Conservation (phyloP, 2,797 vertebrate genomes). For the Ptychobarbus kaznakovi region DNA sequence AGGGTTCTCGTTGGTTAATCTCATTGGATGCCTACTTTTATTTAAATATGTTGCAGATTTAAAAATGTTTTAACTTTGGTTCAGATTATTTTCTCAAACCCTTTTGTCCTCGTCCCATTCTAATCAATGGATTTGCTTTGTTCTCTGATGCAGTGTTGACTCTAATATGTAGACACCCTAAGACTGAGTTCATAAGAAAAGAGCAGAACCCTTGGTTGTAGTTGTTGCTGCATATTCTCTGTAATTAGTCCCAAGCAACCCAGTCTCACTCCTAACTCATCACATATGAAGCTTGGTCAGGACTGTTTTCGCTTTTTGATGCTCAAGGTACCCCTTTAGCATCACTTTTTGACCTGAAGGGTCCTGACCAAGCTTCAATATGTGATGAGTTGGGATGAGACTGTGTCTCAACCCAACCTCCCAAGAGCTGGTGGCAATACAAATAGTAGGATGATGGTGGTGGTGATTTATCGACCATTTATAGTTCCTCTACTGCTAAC, state of each 20-base stretch:
- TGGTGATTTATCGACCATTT: slow-evolving; percentile 45
- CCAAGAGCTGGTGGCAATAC: slow-evolving; percentile 32
- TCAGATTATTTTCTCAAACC: neutral
- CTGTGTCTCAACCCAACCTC: neutral
- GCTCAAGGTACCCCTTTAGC: no score
- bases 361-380: no score
- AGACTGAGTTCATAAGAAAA: slow-evolving; percentile 22
- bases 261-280: no score
- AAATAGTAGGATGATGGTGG: slow-evolving; percentile 20
- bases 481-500: neutral
- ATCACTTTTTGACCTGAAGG: no score
- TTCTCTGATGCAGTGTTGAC: neutral
- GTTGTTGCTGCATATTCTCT: slow-evolving; percentile 26
- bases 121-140: slow-evolving; percentile 9
- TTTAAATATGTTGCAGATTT: neutral
- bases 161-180: slow-evolving; percentile 1
- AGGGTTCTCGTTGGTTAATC: neutral
- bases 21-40: neutral
- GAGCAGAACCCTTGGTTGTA: slow-evolving; percentile 13
- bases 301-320: no score
- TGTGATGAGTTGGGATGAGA: no score
- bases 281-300: no score
- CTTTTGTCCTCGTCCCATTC: neutral
- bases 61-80: neutral
- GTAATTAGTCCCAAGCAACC: slow-evolving; percentile 47